These are phyloP conservation scores for Sprattus sprattus DNA, from an alignment of 2,113 vertebrate species.

Conservation along the genomic window DNA sequence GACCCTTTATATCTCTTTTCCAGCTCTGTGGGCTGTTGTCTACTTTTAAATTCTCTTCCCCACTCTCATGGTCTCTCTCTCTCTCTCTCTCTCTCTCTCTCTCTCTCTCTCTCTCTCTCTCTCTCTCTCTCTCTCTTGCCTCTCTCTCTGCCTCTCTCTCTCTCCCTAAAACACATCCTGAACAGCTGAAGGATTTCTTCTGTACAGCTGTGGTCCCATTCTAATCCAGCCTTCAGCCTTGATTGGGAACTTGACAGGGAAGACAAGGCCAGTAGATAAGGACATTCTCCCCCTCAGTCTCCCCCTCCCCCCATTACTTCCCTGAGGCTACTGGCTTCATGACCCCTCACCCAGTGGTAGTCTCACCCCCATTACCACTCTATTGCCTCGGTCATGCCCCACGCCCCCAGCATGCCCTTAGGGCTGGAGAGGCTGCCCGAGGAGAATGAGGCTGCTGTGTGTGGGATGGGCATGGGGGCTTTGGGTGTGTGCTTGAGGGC, in stretches of 20 bases:
- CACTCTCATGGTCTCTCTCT: slow-evolving; percentile 16
- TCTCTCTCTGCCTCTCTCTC: not conserved
- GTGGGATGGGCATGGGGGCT: not conserved
- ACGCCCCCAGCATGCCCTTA: not conserved
- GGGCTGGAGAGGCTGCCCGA: not conserved
- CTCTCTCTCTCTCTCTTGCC: not conserved
- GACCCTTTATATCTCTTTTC: no score
- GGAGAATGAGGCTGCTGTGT: not conserved
- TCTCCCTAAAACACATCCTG: not conserved
- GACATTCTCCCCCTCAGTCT: not conserved
- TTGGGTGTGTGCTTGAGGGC: not conserved
- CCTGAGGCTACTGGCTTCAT: not conserved
- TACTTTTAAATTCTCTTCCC: slow-evolving; percentile 17
- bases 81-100: not conserved
- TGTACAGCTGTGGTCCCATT: no score
- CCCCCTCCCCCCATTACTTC: no score
- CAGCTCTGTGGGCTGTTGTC: no score
- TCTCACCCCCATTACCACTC: not conserved
- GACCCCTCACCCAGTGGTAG: not conserved
- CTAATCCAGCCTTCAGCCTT: not conserved
- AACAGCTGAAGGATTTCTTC: no score
- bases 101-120: not conserved
- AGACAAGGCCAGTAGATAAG: not conserved
- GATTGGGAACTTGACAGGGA: not conserved
- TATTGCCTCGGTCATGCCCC: not conserved